A percentile compares a stretch with the other conserved stretches of the same genome.
Conservation (phyloP, 2,797 vertebrate genomes). For the Lithobates pipiens region DNA sequence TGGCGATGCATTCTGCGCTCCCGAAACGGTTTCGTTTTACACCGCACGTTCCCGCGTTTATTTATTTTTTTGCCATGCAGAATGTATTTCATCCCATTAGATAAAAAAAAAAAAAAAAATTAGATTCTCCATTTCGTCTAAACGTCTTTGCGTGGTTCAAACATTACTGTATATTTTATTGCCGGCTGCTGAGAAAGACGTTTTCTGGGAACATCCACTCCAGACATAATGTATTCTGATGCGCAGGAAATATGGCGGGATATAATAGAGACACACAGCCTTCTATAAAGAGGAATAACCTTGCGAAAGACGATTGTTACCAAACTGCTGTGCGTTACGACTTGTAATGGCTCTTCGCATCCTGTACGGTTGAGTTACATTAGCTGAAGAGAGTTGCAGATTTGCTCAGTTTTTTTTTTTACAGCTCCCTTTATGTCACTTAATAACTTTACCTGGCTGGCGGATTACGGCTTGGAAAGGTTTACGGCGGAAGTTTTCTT, state of each 20-base stretch:
- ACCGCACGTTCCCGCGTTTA: neutral
- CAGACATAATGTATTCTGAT: constrained; percentile 54
- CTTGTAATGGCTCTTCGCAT: constrained; percentile 54
- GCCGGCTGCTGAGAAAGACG: constrained; percentile 47
- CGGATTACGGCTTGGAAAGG: neutral
- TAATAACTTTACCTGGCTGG: constrained; percentile 44
- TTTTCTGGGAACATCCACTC: constrained; percentile 54
- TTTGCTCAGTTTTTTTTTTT: constrained; percentile 43
- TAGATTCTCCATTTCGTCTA: constrained; percentile 31
- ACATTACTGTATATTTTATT: constrained; percentile 47
- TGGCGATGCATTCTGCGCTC: neutral
- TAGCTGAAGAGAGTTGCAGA: constrained; percentile 29
- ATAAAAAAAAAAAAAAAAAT: constrained; percentile 34
- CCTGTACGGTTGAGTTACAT: constrained; percentile 41
- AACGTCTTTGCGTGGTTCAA: constrained; percentile 31
- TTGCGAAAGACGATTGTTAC: constrained; percentile 51
- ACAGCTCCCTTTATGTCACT: constrained; percentile 28
- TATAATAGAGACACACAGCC: constrained; percentile 54
- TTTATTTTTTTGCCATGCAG: neutral
- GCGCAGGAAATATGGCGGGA: constrained; percentile 52
- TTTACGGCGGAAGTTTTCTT: neutral
- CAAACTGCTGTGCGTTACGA: constrained; percentile 51
- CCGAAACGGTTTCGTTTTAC: neutral
- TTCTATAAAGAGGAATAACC: constrained; percentile 59
- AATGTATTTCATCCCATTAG: constrained; percentile 16